Conservation (phyloP, 2,888 invertebrate genomes). For the Meganola albula region DNA sequence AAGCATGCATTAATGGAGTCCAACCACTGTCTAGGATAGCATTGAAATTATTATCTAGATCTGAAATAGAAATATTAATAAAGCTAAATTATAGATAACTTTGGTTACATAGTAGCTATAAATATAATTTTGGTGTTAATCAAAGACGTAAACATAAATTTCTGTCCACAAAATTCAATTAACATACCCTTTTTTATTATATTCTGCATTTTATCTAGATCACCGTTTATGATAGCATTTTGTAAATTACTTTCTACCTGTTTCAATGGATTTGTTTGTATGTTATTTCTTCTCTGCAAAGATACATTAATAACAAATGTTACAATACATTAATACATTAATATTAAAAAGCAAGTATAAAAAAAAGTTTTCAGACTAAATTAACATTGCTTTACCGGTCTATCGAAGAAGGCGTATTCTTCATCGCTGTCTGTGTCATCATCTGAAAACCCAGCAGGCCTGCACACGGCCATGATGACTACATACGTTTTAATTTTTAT, state of each 20-base stretch:
- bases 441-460: slow-evolving; percentile 5
- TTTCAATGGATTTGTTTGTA: slow-evolving; percentile 40
- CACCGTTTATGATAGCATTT: slow-evolving; percentile 59
- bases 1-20: slow-evolving; percentile 79
- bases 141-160: neutral
- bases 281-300: slow-evolving; percentile 36
- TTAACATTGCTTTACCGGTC: slow-evolving; percentile 54
- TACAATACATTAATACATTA: no score
- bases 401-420: slow-evolving; percentile 55
- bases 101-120: neutral
- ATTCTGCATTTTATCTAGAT: slow-evolving; percentile 44
- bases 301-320: no score
- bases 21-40: slow-evolving; percentile 74
- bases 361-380: no score
- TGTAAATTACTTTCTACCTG: slow-evolving; percentile 54
- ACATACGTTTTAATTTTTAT: no score
- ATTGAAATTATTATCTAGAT: slow-evolving; percentile 51
- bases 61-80: slow-evolving; percentile 34
- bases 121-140: neutral
- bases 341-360: no score
- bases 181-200: no score
- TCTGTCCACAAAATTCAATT: no score
- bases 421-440: slow-evolving; percentile 44
- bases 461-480: neutral
- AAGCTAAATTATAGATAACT: neutral